A percentile compares a stretch with the other conserved stretches of the same genome.
Evolutionary conservation across 2,113 vertebrate genomes (phyloP).

Genomic region (Saccopteryx leptura): DNA sequence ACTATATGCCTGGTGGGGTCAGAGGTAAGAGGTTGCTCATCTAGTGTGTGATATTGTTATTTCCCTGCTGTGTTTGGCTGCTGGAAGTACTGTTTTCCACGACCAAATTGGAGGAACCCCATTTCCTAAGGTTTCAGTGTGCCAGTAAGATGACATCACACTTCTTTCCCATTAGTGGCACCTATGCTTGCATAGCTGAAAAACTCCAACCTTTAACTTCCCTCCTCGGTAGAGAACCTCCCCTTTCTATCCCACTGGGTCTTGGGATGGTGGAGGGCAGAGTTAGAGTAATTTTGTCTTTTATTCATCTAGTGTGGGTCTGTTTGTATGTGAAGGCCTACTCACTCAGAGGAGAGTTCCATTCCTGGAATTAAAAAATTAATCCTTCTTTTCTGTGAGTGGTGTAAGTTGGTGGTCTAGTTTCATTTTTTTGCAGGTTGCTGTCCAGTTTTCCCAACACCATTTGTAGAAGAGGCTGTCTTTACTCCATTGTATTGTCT

Average conservation of each 20-base stretch:
- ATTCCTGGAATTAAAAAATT: constrained; percentile 6
- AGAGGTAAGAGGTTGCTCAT: not conserved
- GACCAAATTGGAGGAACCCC: not conserved
- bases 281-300: not conserved
- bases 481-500: no score
- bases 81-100: not conserved
- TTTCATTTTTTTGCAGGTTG: no score
- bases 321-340: constrained; percentile 13
- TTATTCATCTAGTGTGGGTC: not conserved
- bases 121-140: not conserved
- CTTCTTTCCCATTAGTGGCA: not conserved
- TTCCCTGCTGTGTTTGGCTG: not conserved
- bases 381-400: not conserved
- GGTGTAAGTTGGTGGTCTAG: no score
- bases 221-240: not conserved
- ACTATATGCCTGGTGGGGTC: not conserved
- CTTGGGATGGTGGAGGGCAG: not conserved
- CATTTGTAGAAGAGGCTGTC: no score
- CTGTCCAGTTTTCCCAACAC: no score
- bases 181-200: not conserved
- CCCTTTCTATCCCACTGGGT: not conserved
- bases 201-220: not conserved
- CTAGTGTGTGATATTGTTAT: not conserved
- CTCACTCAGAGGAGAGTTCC: not conserved
- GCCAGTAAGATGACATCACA: not conserved